Evolutionary conservation across 2,888 invertebrate genomes (phyloP), one percentile per base, ranked within the genome.

Genomic region (Cryptocephalus moraei): DNA sequence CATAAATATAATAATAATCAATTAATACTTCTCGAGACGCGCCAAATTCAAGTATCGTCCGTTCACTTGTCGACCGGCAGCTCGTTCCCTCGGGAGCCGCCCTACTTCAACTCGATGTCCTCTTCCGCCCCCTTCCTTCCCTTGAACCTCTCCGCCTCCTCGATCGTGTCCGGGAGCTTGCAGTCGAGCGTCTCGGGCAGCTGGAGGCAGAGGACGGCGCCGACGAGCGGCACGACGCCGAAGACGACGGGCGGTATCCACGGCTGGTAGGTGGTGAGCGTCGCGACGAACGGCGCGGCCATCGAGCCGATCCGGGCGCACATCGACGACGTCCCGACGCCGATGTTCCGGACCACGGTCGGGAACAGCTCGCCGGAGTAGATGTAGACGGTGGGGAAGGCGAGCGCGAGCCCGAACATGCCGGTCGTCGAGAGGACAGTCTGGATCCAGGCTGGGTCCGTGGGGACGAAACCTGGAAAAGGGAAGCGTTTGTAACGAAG

Each of bases 281-380:
- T 78, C 1, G 86, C 84, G 1, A 92, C 79, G 59, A 87, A 87
- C 0, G 92, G 91, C 0, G 92, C 89, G 4, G 83, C 58, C 76
- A 92, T 88, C 0, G 91, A 90, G 8, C 93, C 93, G 48, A 91
- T 71, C 59, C 92, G 78, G 0, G 91, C 91, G 49, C 84, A 80
- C 73, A 90, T 87, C 0, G 91, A 92, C 32, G 89, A 83, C 3
- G 86, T 74, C 1, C 93, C 93, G 47, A 93, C 82, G 0, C 90
- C 92, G 38, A 86, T 82, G 62, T 91, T 92, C 32, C 93, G 77
- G 0, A 91, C 83, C 1, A 91, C 85, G 0, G 93, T 93, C 0
- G 93, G 93, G 66, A 91, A 92, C 10, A 91, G 67, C 70, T 93
- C 93, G 0, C 90, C 89, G 0, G 87, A 86, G 67, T 86, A 93